Base-by-base conservation (phyloP, 2,797 vertebrate genomes). In the Psittacula derbiana region DNA sequence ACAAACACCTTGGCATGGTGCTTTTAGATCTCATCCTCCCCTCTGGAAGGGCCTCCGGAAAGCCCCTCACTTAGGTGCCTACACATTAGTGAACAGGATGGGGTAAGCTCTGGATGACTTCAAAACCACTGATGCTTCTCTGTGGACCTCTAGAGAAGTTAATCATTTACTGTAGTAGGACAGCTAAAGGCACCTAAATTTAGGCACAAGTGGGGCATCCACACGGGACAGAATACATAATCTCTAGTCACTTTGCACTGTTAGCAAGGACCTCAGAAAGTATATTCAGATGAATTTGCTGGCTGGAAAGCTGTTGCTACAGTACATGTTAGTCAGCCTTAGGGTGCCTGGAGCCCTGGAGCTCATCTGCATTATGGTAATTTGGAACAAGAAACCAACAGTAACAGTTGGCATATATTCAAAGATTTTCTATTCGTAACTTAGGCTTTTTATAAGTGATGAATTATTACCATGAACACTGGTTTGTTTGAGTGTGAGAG, bases 351-450 rank as follows among this genome's bases (percentile, higher is more conserved):
- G 65, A 95, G 80, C 66, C 73, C 31, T 88, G 58, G 58, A 95
- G 92, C 83, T 91, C 90, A 90, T 95, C 83, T 80, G 86, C 92
- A 80, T 93, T 93, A 89, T 71, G 86, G 65, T 91, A 97, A 97
- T 92, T 89, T 69, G 86, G 89, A 96, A 89, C 33, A 93, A 93
- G 94, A 96, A 93, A 90, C 78, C 61, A 81, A 92, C 66, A 92
- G 72, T 78, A 86, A 67, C 91, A 94, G 84, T 10, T 69, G 95
- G 95, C 79, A 65, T 85, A 72, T 87, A 92, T 46, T 95, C 72
- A 95, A 92, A 95, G 74, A 95, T 67, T 84, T 90, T 95, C 95
- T 93, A 71, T 90, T 97, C 24, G 46, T 92, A 95, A 96, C 64
- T 88, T 93, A 41, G 44, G 91, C 76, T 72, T 89, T 86, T 95